Conservation (phyloP, 2,888 invertebrate genomes). For the Didymodactylos carnosus region DNA sequence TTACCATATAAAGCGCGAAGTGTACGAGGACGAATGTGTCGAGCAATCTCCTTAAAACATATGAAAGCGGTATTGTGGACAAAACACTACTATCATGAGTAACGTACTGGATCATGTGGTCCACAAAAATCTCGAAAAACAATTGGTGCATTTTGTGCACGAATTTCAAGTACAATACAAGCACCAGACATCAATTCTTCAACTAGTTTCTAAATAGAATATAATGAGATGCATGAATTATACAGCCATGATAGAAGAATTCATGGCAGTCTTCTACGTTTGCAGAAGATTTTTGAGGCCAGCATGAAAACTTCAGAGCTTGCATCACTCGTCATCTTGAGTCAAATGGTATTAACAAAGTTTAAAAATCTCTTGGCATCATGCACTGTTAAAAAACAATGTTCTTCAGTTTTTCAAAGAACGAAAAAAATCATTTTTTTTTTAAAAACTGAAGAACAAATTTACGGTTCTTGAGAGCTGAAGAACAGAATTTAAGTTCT, state of each 20-base stretch:
- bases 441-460: too few species aligned
- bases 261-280: too few species aligned
- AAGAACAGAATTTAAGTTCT: too few species aligned
- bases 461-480: too few species aligned
- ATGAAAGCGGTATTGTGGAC: not conserved
- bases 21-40: constrained; percentile 59
- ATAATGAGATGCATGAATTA: not conserved
- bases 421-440: too few species aligned
- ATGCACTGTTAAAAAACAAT: too few species aligned
- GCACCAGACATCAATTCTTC: constrained; percentile 62
- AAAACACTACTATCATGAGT: not conserved
- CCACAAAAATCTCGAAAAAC: constrained; percentile 62
- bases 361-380: too few species aligned
- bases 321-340: too few species aligned
- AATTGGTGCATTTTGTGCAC: constrained; percentile 30
- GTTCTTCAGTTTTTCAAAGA: too few species aligned
- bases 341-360: too few species aligned
- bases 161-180: constrained; percentile 62
- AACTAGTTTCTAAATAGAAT: constrained; percentile 42
- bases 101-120: constrained; percentile 64
- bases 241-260: constrained; percentile 38
- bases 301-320: too few species aligned
- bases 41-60: constrained; percentile 54
- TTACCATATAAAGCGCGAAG: constrained; percentile 63
- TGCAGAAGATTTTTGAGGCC: too few species aligned